Evolutionary conservation across 2,113 vertebrate species (phyloP), one percentile per base, ranked within the genome.

Genomic region (Haemorhous mexicanus): DNA sequence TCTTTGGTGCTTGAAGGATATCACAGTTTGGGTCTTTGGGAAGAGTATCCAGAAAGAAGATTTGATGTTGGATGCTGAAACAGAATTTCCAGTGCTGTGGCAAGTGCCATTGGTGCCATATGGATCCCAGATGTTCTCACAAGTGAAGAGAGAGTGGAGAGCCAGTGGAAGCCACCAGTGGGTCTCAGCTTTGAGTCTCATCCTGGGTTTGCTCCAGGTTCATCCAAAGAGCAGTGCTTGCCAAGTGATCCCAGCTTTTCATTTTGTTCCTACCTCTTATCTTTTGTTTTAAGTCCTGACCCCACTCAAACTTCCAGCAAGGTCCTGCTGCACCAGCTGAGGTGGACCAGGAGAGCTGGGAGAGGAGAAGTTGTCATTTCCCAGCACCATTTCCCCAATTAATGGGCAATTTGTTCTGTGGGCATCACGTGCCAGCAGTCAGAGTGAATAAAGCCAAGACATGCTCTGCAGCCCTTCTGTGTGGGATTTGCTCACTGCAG

Each of bases 1-100:
- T 37, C 13, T 85, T 85, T 83, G 89, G 63, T 91, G 78, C 93
- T 95, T 95, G 84, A 69, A 93, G 84, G 83, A 78, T 78, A 82
- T 63, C 94, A 95, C 75, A 56, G 22, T 79, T 91, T 78, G 81
- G 66, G 90, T 78, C 89, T 94, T 88, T 62, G 79, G 10, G 53
- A 91, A 30, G 61, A 39, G 9, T 24, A 92, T 56, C 79, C 68
- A 78, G 55, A 32, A 85, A 55, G 63, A 66, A 61, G 62, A 39
- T 39, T 70, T 91, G 46, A 2, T 77, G 68, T 44, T 49, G 80
- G 47, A 49, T 68, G 77, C 68, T 78, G 28, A 43, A 61, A 39
- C 26, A 87, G 79, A 84, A 63, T 67, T 90, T 69, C 69, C 78
- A 89, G 33, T 6, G 10, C 61, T 89, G 49, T 89, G 84, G 91